These are phyloP conservation scores for Danio kyathit DNA, from an alignment of 2,797 vertebrate species.

Conservation along the genomic window DNA sequence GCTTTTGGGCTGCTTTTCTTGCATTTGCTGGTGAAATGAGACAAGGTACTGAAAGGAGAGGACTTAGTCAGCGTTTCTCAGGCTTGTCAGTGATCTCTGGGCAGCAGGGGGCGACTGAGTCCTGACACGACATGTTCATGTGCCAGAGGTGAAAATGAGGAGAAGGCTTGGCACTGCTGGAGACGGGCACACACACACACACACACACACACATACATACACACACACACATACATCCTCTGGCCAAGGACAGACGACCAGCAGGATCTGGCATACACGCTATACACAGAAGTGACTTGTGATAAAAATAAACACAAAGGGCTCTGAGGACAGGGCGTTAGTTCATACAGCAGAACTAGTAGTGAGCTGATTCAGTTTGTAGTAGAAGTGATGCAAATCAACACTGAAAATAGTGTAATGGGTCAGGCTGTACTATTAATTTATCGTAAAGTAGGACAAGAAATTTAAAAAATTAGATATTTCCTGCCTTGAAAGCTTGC, in stretches of 20 bases:
- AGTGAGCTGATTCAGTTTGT: not conserved
- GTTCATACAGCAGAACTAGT: not conserved
- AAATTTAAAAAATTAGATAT: not conserved
- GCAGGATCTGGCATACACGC: constrained; percentile 16
- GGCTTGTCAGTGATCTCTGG: constrained; percentile 29
- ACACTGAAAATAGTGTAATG: not conserved
- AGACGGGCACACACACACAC: constrained; percentile 38
- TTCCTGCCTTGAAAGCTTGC: not conserved
- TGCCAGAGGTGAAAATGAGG: constrained; percentile 49
- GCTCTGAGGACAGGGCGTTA: constrained; percentile 27
- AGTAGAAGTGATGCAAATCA: not conserved
- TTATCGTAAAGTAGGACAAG: not conserved
- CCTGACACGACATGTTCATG: constrained; percentile 29
- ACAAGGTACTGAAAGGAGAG: constrained; percentile 11
- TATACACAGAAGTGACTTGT: constrained; percentile 31
- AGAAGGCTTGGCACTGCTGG: constrained; percentile 43
- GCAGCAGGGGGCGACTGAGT: constrained; percentile 41
- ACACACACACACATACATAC: not conserved
- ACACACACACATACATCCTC: constrained; percentile 9
- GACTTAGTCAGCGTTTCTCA: constrained; percentile 41
- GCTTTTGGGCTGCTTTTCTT: constrained; percentile 34
- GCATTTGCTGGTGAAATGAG: constrained; percentile 28
- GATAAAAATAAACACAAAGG: constrained; percentile 41
- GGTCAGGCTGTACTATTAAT: not conserved
- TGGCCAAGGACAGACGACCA: constrained; percentile 51